Conservation (phyloP, 2,888 invertebrate genomes). For the Caenorhabditis sp. region DNA sequence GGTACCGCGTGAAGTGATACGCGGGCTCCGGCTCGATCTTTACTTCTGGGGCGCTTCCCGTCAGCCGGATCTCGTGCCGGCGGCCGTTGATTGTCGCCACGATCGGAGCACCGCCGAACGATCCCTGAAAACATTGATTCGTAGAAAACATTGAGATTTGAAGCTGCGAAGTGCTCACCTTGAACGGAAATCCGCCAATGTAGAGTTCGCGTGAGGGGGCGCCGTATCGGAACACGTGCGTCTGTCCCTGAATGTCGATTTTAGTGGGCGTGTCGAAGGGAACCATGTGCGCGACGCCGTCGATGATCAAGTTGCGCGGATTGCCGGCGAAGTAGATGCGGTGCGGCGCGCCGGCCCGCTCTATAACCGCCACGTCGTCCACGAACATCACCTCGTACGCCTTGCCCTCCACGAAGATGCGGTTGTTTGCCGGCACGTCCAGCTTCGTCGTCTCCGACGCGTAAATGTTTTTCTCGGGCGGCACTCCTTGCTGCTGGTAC, state of each 20-base stretch:
- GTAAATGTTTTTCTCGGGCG: conserved; percentile 10
- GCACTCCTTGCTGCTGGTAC: too few species aligned
- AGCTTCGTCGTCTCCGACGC: conserved; percentile 68
- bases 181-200: conserved; percentile 90
- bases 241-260: conserved; percentile 79
- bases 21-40: conserved; percentile 88
- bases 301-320: conserved; percentile 77
- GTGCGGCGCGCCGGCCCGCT: conserved; percentile 78
- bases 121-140: too few species aligned
- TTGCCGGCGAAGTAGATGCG: conserved; percentile 76
- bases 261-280: conserved; percentile 73
- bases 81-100: conserved; percentile 88
- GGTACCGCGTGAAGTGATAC: conserved; percentile 84
- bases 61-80: conserved; percentile 87
- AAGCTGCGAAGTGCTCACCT: conserved; percentile 81
- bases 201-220: conserved; percentile 92
- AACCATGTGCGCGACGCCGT: conserved; percentile 70
- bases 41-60: conserved; percentile 93
- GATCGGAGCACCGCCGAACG: conserved; percentile 87
- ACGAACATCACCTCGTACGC: conserved; percentile 78
- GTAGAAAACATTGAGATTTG: too few species aligned
- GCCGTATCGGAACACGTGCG: conserved; percentile 87
- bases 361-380: conserved; percentile 76
- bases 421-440: conserved; percentile 77
- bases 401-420: conserved; percentile 79